phyloP scores from a whole-genome alignment of 2,113 vertebrate species.

The Sinocyclocheilus grahami region DNA sequence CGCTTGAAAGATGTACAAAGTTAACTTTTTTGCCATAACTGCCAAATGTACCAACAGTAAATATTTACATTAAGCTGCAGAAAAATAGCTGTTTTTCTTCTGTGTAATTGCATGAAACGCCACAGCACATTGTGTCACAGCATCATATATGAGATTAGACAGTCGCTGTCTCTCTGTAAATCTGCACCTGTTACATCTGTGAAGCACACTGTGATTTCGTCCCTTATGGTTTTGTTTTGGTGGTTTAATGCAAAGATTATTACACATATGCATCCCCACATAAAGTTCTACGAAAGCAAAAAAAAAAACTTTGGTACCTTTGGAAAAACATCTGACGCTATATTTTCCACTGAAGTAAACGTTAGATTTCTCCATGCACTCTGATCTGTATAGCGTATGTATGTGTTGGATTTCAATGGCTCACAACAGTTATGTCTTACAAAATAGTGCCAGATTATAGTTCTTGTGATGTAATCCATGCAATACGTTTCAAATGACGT shows the following conservation, averaged over 20 bases:
- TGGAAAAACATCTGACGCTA: not conserved
- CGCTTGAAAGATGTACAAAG: not conserved
- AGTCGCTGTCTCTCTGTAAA: not conserved
- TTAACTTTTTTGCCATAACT: not conserved
- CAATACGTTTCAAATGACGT: not conserved
- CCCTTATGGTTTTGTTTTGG: not conserved
- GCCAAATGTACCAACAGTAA: not conserved
- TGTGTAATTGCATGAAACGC: not conserved
- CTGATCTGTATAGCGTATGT: not conserved
- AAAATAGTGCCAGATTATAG: not conserved
- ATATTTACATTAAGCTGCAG: not conserved
- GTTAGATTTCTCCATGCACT: not conserved
- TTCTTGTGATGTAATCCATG: not conserved
- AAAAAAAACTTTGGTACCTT: not conserved
- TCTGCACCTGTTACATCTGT: not conserved
- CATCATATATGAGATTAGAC: not conserved
- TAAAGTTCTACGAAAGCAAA: not conserved
- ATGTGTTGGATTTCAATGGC: not conserved
- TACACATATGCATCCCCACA: not conserved
- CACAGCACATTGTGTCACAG: not conserved
- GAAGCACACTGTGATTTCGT: not conserved
- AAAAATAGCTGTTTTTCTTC: not conserved
- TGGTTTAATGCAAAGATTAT: not conserved
- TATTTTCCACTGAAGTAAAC: not conserved
- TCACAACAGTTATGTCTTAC: not conserved